Conservation (phyloP, 2,888 invertebrate species). For the Carterocephalus palaemon region DNA sequence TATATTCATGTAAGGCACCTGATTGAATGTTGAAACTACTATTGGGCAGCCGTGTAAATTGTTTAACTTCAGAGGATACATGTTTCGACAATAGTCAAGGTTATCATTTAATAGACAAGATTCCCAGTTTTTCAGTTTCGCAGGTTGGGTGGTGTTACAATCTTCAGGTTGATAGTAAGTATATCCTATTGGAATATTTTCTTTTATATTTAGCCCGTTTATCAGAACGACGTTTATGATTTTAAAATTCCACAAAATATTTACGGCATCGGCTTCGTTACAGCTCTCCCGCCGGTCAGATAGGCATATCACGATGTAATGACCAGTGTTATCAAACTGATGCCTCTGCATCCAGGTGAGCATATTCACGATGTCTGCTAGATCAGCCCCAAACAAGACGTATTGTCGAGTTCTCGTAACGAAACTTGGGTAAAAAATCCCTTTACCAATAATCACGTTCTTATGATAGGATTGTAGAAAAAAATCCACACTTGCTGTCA, state of each 20-base stretch:
- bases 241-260: slow-evolving; percentile 51
- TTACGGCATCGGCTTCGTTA: slow-evolving; percentile 45
- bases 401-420: slow-evolving; percentile 42
- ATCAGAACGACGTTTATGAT: slow-evolving; percentile 55
- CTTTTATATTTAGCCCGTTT: slow-evolving; percentile 31
- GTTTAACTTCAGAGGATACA: slow-evolving; percentile 49
- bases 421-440: slow-evolving; percentile 37
- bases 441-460: slow-evolving; percentile 44
- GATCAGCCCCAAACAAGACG: slow-evolving; percentile 47
- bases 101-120: slow-evolving; percentile 28
- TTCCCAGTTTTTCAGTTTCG: slow-evolving; percentile 37
- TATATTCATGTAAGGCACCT: slow-evolving; percentile 54
- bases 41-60: slow-evolving; percentile 54
- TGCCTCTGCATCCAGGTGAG: slow-evolving; percentile 43
- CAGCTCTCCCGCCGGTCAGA: slow-evolving; percentile 43
- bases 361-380: slow-evolving; percentile 40
- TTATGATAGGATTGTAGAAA: slow-evolving; percentile 49
- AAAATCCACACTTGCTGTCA: slow-evolving; percentile 42
- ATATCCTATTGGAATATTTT: slow-evolving; percentile 40
- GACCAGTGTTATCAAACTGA: slow-evolving; percentile 54
- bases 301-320: slow-evolving; percentile 55
- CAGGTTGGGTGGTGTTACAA: slow-evolving; percentile 46
- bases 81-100: slow-evolving; percentile 29
- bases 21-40: slow-evolving; percentile 55
- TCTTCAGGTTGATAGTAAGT: slow-evolving; percentile 47